These are phyloP conservation scores for Molossus alvarezi DNA, from an alignment of 2,797 vertebrate genomes.

Conservation along the genomic window DNA sequence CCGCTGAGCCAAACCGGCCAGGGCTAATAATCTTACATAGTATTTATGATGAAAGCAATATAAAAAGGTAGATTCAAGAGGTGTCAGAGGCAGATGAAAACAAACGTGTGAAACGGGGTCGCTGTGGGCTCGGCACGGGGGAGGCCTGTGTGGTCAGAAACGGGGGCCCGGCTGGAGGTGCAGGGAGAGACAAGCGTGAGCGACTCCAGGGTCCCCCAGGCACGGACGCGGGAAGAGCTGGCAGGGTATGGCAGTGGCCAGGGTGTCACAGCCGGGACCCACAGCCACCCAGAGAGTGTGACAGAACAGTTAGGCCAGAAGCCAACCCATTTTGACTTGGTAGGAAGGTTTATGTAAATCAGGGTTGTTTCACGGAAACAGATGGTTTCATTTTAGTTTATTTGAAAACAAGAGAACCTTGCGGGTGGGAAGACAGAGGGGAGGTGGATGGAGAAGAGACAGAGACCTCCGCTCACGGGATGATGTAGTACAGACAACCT, in stretches of 20 bases:
- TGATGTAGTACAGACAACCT: not conserved
- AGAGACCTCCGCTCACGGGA: not conserved
- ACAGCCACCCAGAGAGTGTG: not conserved
- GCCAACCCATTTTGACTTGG: constrained; percentile 3
- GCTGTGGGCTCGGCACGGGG: not conserved
- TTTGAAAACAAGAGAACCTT: constrained; percentile 59
- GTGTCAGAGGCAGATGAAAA: not conserved
- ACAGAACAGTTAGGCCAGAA: constrained; percentile 35
- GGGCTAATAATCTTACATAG: not conserved
- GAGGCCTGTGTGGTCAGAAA: not conserved
- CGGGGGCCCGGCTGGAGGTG: not conserved
- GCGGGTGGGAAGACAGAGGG: not conserved
- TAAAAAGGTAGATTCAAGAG: not conserved
- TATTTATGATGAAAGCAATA: not conserved
- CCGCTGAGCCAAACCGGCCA: too few relatives aligned
- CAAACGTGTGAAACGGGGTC: not conserved
- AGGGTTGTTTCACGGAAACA: constrained; percentile 67
- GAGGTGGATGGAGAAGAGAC: not conserved
- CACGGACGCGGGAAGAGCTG: not conserved
- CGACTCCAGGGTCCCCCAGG: not conserved
- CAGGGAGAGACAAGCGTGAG: not conserved
- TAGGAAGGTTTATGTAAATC: constrained; percentile 69
- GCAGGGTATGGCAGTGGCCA: not conserved
- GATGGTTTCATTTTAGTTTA: constrained; percentile 76
- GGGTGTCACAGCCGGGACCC: not conserved